phyloP scores from a whole-genome alignment of 2,113 vertebrate species.

The Megaceryle maxima region DNA sequence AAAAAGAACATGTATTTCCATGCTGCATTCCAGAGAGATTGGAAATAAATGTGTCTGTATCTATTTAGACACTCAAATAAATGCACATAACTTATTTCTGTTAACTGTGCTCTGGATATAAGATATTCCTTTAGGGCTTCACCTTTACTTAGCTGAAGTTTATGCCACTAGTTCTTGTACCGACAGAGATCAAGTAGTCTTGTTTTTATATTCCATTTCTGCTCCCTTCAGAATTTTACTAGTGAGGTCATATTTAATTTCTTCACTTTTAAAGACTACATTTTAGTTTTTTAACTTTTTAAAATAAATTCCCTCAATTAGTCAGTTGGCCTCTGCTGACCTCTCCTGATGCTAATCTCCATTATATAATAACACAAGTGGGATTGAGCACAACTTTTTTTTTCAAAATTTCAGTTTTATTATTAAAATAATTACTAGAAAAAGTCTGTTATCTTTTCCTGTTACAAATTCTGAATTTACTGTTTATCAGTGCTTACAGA shows the following conservation, averaged over 20 bases:
- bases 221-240: conserved; percentile 22
- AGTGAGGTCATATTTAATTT: conserved; percentile 23
- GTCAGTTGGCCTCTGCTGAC: background rate
- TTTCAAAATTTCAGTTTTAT: background rate
- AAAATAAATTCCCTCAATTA: conserved; percentile 26
- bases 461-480: background rate
- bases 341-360: background rate
- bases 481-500: background rate
- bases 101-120: conserved; percentile 1
- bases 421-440: background rate
- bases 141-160: conserved; percentile 16
- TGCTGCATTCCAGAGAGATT: background rate
- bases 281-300: conserved; percentile 13
- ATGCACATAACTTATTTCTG: conserved; percentile 31
- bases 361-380: background rate
- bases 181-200: background rate
- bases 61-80: conserved; percentile 26
- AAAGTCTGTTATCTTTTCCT: background rate
- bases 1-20: background rate
- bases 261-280: conserved; percentile 3
- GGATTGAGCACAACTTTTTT: background rate
- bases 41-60: background rate
- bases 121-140: conserved; percentile 2
- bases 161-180: background rate
- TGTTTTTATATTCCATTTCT: background rate